phyloP scores from a whole-genome alignment of 1,140 invertebrate genomes.

The Fopius arisanus region DNA sequence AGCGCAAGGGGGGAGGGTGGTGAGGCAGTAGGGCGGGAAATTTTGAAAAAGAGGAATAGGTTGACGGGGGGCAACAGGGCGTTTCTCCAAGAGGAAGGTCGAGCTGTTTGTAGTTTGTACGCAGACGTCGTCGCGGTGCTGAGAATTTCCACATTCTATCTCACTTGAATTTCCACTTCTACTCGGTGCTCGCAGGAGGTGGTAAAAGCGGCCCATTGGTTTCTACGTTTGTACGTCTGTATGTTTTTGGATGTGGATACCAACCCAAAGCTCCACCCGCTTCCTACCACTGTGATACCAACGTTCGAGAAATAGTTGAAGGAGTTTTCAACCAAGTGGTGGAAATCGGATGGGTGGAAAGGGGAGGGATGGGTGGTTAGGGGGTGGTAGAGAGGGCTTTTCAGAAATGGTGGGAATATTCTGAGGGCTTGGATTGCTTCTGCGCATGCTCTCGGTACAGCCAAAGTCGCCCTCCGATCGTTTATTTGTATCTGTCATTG shows the following conservation, averaged over 20 bases:
- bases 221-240: conserved; percentile 59
- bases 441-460: conserved; percentile 52
- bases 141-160: conserved; percentile 20
- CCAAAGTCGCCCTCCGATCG: conserved; percentile 47
- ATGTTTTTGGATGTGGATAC: conserved; percentile 53
- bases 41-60: background rate
- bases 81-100: conserved; percentile 33
- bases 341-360: no score
- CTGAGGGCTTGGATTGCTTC: conserved; percentile 4
- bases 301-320: conserved; percentile 35
- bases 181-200: conserved; percentile 29
- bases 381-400: conserved; percentile 12
- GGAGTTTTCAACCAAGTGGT: background rate
- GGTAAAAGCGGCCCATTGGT: conserved; percentile 54
- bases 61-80: conserved; percentile 31
- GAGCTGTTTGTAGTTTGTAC: conserved; percentile 34
- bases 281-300: background rate
- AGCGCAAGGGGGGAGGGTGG: background rate
- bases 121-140: conserved; percentile 35
- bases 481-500: conserved; percentile 66
- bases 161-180: conserved; percentile 12
- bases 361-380: no score
- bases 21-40: background rate
- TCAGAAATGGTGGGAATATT: conserved; percentile 26
- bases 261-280: conserved; percentile 56